Evolutionary conservation across 2,113 vertebrate species (phyloP).

Genomic region (Myiagra hebetior): DNA sequence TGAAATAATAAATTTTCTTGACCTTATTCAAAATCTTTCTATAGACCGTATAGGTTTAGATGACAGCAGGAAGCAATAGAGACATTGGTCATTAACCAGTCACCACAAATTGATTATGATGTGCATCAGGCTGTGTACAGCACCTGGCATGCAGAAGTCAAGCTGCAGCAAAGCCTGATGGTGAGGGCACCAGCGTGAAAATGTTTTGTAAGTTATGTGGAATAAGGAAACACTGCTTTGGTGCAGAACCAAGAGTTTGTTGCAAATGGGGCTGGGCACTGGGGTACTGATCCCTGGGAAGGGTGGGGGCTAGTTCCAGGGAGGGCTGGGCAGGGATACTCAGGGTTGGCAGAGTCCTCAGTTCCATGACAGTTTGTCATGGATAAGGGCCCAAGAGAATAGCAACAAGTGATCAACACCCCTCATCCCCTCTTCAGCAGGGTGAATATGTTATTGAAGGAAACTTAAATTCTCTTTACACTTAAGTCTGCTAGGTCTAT

Average conservation of each 20-base stretch:
- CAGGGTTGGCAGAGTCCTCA: neutral
- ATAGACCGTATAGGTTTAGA: neutral
- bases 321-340: neutral
- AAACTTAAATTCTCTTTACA: neutral
- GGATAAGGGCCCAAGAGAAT: neutral
- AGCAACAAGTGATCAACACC: neutral
- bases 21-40: neutral
- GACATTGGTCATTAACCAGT: neutral
- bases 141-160: accelerated
- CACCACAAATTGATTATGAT: neutral
- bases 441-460: neutral
- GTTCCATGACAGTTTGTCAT: neutral
- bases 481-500: neutral
- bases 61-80: neutral
- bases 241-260: neutral
- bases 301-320: accelerated
- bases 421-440: neutral
- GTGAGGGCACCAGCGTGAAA: neutral
- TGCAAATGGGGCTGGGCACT: accelerated
- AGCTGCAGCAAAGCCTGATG: neutral
- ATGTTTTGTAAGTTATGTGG: neutral
- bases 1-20: neutral
- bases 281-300: neutral
- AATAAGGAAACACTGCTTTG: neutral
- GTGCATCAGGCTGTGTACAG: neutral